Evolutionary conservation across 2,113 vertebrate genomes (phyloP), one percentile per base, ranked within the genome.

Genomic region (Cyphomyrus discorhynchus): DNA sequence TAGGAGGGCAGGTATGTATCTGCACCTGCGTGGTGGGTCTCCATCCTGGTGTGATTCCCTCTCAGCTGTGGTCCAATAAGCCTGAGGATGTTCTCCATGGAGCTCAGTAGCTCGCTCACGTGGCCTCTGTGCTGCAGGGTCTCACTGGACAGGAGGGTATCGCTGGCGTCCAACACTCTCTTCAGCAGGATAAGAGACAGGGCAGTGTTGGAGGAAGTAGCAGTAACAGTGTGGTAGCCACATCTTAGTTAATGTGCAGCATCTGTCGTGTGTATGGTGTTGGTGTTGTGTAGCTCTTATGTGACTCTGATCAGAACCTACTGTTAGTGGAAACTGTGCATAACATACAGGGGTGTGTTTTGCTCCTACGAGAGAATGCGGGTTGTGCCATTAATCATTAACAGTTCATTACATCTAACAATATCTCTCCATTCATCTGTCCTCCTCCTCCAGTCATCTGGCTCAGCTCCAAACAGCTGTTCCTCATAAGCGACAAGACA

Each of bases 21-120:
- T 19, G 49, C 50, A 96, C 96, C 93, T 46, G 93, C 94, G 89
- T 93, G 85, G 0, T 62, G n/a, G 17, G 93, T 94, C 9, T 92
- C 90, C 19, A 95, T 91, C 86, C 56, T 92, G 74, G 92, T 96
- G 8, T 0, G 21, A 19, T 91, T 90, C 0, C n/a, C 5, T 89
- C 89, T 94, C 45, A 96, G 95, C 90, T 95, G 96, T 35, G 95
- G 95, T 0, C 92, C 95, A 0, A 96, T 95, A 50, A 95, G 90
- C 91, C 88, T 91, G 52, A 96, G 91, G 0, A 93, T 93, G 11
- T 95, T 85, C 89, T 96, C 96, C 92, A 96, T 80, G 0, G 89
- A n/a, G 3, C 6, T 13, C 0, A 96, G 94, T 88, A 96, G 47
- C 11, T 8, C 5, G 6, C 83, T 94, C 56, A 96, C 88, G 0